Conservation (phyloP, 2,113 vertebrate genomes). For the Melanerpes formicivorus region DNA sequence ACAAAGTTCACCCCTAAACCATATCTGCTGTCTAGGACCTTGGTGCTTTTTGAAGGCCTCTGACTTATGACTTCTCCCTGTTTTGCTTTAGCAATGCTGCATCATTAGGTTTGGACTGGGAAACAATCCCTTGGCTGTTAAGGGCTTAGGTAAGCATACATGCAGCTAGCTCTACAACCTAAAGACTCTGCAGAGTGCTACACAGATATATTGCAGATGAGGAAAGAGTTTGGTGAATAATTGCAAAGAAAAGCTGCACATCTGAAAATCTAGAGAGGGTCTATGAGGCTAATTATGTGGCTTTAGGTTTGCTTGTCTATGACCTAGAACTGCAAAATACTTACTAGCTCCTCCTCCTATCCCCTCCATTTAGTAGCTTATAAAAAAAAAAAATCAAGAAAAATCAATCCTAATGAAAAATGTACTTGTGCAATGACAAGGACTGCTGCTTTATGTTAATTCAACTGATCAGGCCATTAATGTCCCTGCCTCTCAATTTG, state of each 20-base stretch:
- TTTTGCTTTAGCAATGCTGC: background rate
- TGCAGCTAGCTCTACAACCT: background rate
- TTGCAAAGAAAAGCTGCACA: background rate
- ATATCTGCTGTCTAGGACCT: background rate
- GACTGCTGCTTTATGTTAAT: constrained; percentile 3
- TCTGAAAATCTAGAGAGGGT: background rate
- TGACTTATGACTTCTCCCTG: background rate
- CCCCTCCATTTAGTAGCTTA: background rate
- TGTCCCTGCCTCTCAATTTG: constrained; percentile 10
- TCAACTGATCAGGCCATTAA: background rate
- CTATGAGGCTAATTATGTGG: background rate
- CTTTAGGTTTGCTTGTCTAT: background rate
- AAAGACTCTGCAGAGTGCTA: background rate
- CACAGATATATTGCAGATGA: background rate
- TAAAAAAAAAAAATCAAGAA: background rate
- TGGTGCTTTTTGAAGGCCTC: background rate
- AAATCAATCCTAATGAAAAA: constrained; percentile 10
- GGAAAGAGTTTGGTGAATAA: background rate
- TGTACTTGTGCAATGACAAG: background rate
- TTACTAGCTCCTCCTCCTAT: background rate
- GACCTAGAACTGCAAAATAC: background rate
- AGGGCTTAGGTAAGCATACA: background rate
- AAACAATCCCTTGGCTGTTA: background rate
- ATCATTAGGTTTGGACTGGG: background rate
- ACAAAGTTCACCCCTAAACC: too few relatives aligned